Conservation (phyloP, 2,113 vertebrate genomes). For the Oryzias celebensis region DNA sequence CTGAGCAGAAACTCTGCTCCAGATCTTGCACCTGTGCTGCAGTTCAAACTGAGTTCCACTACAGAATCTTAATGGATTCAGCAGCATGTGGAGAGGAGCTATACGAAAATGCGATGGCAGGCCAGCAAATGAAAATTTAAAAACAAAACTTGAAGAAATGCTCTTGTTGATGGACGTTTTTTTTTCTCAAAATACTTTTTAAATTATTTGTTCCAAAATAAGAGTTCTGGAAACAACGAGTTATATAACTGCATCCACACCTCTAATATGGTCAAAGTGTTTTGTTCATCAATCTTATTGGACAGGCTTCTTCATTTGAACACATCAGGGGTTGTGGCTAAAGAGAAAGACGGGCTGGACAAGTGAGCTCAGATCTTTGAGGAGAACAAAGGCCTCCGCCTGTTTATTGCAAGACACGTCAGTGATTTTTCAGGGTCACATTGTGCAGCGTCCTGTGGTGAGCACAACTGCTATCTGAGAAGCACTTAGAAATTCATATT, state of each 20-base stretch:
- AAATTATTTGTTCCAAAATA: background rate
- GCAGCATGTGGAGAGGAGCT: constrained; percentile 20
- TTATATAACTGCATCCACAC: too few relatives aligned
- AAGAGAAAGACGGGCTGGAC: constrained; percentile 16
- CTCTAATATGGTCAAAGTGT: too few relatives aligned
- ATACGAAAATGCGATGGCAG: constrained; percentile 36
- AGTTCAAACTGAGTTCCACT: constrained; percentile 57
- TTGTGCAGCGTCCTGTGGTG: background rate
- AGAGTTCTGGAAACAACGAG: background rate
- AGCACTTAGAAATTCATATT: background rate
- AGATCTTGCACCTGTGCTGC: constrained; percentile 69
- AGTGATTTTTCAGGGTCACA: constrained; percentile 14
- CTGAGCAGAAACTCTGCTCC: constrained; percentile 44
- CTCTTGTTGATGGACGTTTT: background rate
- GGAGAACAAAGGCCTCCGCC: constrained; percentile 7
- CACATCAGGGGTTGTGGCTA: constrained; percentile 19
- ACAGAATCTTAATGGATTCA: constrained; percentile 56
- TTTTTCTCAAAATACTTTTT: too few relatives aligned
- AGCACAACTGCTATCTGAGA: background rate
- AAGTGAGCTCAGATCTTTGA: constrained; percentile 44
- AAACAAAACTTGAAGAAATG: background rate
- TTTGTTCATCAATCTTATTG: too few relatives aligned
- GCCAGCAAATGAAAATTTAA: constrained; percentile 1
- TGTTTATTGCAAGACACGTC: constrained; percentile 19
- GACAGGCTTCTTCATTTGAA: constrained; percentile 32